Evolutionary conservation across 23 tunicate species (phyloP), one percentile per base, ranked within the genome.

Genomic region (Botrylloides violaceus): DNA sequence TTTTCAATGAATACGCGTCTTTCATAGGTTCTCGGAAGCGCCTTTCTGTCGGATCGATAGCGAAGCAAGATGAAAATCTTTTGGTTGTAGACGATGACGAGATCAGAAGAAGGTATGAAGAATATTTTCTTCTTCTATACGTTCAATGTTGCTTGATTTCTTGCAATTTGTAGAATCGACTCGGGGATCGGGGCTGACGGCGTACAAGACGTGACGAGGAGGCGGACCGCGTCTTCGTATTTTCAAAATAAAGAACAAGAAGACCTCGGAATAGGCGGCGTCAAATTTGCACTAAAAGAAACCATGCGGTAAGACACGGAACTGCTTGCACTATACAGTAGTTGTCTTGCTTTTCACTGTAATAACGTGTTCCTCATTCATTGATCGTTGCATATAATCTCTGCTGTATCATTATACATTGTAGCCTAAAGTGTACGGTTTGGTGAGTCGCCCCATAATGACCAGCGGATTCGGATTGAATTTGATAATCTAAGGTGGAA

Each of bases 181-280:
- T 84, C 92, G 27, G 92, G 92, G 1, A 72, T 84, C 4, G 74
- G 76, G 0, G 61, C 66, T 56, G 92, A 78, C 61, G 37, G 72
- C 53, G 60, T 64, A 4, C 12, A 2, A 2, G 74, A 84, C 39
- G 36, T 68, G 30, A 43, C 15, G 15, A 61, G 77, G 2, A 48
- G 73, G 20, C 74, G 78, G 36, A 70, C 77, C 6, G 18, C 58
- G 1, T 71, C 76, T 30, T 77, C 89, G 28, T 59, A 65, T 15
- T 68, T 64, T 0, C 71, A 61, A 18, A 25, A 55, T 32, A 49
- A 63, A 25, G 71, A 62, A 18, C 75, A 76, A 71, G 92, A 78
- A 58, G 83, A 72, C 9, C 74, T 37, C 33, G 83, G 92, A 19
- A 79, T 84, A 22, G 92, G 81, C 1, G 92, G 92, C 36, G 83